A percentile compares a stretch with the other conserved stretches of the same genome.
These are phyloP conservation scores for Probosciger aterrimus DNA, from an alignment of 2,113 vertebrate species.

Conservation along the genomic window DNA sequence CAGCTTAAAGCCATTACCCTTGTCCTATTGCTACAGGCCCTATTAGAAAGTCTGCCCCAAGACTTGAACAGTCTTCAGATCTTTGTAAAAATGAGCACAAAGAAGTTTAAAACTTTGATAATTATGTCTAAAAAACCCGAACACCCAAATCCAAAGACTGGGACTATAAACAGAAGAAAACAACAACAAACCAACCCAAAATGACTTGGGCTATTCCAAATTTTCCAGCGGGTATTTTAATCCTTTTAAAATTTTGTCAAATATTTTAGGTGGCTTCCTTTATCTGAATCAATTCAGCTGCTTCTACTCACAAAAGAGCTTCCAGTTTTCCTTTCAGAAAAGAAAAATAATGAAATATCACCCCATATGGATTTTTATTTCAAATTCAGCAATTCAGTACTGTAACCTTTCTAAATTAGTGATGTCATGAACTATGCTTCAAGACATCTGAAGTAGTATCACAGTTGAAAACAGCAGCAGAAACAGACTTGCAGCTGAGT, in stretches of 20 bases:
- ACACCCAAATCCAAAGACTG: not conserved
- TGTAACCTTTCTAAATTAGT: not conserved
- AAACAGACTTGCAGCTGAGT: not conserved
- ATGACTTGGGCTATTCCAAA: not conserved
- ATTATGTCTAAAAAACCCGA: not conserved
- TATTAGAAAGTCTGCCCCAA: not conserved
- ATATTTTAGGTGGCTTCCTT: not conserved
- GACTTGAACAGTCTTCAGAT: not conserved
- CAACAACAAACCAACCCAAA: not conserved
- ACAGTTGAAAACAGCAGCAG: not conserved
- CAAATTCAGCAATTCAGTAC: not conserved
- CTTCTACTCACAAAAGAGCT: not conserved
- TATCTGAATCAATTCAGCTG: not conserved
- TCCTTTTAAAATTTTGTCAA: not conserved
- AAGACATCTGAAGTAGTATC: fast-evolving
- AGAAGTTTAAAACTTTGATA: not conserved
- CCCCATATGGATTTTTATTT: not conserved
- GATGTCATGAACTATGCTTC: not conserved
- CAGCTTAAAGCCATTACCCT: not conserved
- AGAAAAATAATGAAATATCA: not conserved
- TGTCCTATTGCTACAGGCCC: not conserved
- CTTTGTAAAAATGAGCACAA: not conserved
- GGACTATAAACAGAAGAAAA: not conserved
- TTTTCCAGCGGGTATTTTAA: not conserved
- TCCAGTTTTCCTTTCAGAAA: not conserved